A percentile compares a stretch with the other conserved stretches of the same genome.
Conservation (phyloP, 2,113 vertebrate genomes). For the Gopherus evgoodei region DNA sequence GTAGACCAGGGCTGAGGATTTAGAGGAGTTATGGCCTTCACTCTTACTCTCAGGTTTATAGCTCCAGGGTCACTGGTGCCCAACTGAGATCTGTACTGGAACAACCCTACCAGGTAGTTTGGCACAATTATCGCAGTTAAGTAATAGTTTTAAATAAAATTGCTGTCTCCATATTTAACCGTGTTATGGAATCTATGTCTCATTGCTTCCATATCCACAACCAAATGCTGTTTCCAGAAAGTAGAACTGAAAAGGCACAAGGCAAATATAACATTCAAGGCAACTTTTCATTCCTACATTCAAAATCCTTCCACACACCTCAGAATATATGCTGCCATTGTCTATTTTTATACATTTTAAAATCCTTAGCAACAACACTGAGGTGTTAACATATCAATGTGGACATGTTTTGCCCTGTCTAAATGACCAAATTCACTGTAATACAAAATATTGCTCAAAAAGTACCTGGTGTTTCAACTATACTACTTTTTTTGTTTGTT, state of each 20-base stretch:
- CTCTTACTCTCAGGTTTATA: background rate
- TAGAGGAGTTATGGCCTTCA: background rate
- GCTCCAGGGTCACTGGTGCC: background rate
- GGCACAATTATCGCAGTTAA: background rate
- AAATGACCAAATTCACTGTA: background rate
- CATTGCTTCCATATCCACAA: background rate
- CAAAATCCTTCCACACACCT: background rate
- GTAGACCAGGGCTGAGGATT: background rate
- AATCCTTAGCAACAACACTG: background rate
- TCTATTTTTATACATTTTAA: background rate
- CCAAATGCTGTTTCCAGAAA: background rate
- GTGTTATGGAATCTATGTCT: background rate
- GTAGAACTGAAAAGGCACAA: background rate
- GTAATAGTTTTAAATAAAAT: background rate
- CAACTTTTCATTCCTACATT: background rate
- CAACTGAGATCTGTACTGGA: no score
- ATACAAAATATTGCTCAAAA: background rate
- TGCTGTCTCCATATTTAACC: accelerated
- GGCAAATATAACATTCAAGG: background rate
- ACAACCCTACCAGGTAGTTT: background rate
- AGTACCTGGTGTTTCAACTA: background rate
- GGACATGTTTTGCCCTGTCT: background rate
- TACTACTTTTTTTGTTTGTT: background rate
- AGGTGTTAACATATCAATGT: background rate
- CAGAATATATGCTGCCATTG: accelerated